These are phyloP conservation scores for Oreochromis grahami DNA, from an alignment of 2,797 vertebrate genomes.

Conservation along the genomic window DNA sequence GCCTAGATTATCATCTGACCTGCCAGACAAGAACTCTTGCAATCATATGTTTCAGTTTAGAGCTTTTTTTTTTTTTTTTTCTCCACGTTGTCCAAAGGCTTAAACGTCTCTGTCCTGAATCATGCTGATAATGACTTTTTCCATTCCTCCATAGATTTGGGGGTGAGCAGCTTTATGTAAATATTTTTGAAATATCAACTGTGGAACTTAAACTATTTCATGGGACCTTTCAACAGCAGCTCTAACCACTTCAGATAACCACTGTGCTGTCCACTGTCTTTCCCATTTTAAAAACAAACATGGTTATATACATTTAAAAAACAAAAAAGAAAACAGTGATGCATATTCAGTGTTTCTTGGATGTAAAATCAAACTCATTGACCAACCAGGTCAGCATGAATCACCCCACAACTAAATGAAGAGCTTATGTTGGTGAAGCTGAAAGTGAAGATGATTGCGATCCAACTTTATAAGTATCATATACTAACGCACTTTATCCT, in stretches of 20 bases:
- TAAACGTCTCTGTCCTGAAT: not conserved
- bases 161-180: not conserved
- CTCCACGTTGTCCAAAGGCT: not conserved
- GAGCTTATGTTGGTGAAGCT: not conserved
- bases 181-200: not conserved
- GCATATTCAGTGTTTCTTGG: not conserved
- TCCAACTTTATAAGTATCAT: not conserved
- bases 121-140: not conserved
- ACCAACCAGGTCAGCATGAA: not conserved
- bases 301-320: not conserved
- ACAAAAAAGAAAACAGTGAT: not conserved
- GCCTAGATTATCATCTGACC: not conserved
- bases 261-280: not conserved
- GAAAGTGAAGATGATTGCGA: not conserved
- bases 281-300: not conserved
- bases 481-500: conserved; percentile 48
- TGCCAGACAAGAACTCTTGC: not conserved
- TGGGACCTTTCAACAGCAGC: not conserved
- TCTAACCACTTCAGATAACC: not conserved
- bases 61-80: accelerated
- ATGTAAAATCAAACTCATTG: not conserved
- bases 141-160: not conserved
- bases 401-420: not conserved
- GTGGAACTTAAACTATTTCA: not conserved
- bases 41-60: not conserved